Evolutionary conservation across 1,140 invertebrate genomes (phyloP), one percentile per base, ranked within the genome.

Genomic region (Pseudomyrmex cubaensis): DNA sequence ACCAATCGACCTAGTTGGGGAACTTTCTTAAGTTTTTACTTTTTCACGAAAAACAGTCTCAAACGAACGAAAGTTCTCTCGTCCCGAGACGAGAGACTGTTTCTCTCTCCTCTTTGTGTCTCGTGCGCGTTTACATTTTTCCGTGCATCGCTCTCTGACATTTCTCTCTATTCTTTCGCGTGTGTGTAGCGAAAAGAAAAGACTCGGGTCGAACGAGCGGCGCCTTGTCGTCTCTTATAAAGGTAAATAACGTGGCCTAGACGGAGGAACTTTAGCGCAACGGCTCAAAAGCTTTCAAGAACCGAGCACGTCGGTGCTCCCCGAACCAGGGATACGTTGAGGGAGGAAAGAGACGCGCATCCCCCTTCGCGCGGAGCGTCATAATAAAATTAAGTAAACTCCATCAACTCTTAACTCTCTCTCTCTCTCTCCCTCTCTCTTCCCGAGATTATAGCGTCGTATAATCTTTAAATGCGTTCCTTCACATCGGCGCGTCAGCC

Each of bases 331-430:
- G 76, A 78, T 70, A 78, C 15, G 54, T 44, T 17, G 44, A 35
- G 44, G 54, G 20, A 35, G 20, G 66, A 59, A 72, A 72, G 66
- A 22, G 66, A 17, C 66, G 66, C 66, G 76, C 76, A 63, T 82
- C 57, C 70, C 57, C 70, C 48, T 66, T 63, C 70, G 35, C 35
- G 35, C 5, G 59, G 70, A 63, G 78, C 70, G 57, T 75, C 70
- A 75, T 75, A 70, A 82, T 82, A 82, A 82, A 75, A 82, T 82
- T 82, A 82, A 75, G 61, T 82, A 82, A 82, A 87, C 70, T 64
- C 22, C 76, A 90, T 82, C 83, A 64, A 52, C 56, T 78, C 66
- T 84, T 66, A 78, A 66, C 70, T 83, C 50, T 44, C 25, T 35
- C 35, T 35, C 35, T 35, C 35, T 35, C 35, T 35, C 35, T 35